phyloP scores from a whole-genome alignment of 2,113 vertebrate genomes.

The Felis chaus region DNA sequence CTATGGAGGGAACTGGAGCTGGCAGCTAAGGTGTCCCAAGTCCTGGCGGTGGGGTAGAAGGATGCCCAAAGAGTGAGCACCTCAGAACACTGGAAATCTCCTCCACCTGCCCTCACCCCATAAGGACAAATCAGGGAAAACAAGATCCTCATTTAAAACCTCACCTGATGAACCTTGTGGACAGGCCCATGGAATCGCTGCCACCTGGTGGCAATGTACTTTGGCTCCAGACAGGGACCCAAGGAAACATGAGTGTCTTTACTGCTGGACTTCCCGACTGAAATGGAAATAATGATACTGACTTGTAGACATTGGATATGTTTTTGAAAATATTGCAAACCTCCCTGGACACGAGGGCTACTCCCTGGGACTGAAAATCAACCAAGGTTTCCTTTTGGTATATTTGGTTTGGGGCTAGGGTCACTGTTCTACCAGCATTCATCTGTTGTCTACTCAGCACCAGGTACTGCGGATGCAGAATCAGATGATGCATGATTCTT shows the following conservation, averaged over 20 bases:
- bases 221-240: not conserved
- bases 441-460: not conserved
- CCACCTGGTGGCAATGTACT: conserved; percentile 61
- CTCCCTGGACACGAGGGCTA: not conserved
- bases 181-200: not conserved
- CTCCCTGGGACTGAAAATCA: not conserved
- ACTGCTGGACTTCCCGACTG: not conserved
- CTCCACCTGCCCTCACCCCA: not conserved
- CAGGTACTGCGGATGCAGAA: not conserved
- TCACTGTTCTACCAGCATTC: not conserved
- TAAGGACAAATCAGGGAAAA: not conserved
- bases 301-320: not conserved
- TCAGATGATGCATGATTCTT: not conserved
- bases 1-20: not conserved
- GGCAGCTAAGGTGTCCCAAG: not conserved
- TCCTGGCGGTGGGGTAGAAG: not conserved
- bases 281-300: not conserved
- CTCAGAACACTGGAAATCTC: not conserved
- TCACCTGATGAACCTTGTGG: not conserved
- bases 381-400: not conserved
- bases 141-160: not conserved
- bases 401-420: not conserved
- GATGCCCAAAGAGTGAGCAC: not conserved
- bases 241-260: not conserved
- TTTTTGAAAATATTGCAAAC: not conserved